phyloP scores from a whole-genome alignment of 2,888 invertebrate species.

The Acrobasis consociella region DNA sequence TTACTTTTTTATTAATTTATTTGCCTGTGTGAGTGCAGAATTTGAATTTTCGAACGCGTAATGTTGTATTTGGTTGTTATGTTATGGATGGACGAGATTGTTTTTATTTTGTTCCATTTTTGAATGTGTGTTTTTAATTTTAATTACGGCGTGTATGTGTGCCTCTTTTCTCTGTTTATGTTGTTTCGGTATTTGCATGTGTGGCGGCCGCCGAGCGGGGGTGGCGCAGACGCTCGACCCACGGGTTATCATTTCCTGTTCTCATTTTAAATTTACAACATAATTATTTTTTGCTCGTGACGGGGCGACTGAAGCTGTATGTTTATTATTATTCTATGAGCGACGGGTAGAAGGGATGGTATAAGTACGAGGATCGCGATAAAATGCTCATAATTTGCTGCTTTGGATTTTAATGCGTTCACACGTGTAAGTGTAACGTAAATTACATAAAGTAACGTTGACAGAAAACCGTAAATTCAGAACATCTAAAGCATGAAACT shows the following conservation, averaged over 20 bases:
- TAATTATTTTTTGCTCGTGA: conserved; percentile 63
- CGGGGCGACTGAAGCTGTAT: conserved; percentile 51
- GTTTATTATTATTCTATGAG: conserved; percentile 38
- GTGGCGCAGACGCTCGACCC: conserved; percentile 66
- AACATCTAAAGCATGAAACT: not conserved
- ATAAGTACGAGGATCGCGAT: not conserved
- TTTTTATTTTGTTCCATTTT: conserved; percentile 1
- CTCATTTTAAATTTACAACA: conserved; percentile 79
- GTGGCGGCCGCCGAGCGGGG: conserved; percentile 49
- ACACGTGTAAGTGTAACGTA: not conserved
- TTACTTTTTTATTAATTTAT: conserved; percentile 13
- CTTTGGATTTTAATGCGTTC: not conserved
- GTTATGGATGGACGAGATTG: not conserved
- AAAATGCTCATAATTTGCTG: not conserved
- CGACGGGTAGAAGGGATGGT: not conserved
- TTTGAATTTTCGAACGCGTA: conserved; percentile 20
- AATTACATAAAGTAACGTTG: not conserved
- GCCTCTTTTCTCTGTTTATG: conserved; percentile 32
- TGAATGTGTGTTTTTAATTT: conserved; percentile 44
- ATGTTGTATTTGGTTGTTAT: not conserved
- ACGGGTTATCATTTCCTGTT: conserved; percentile 82
- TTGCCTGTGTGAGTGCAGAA: conserved; percentile 16
- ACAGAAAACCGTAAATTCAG: not conserved
- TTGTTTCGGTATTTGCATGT: conserved; percentile 47
- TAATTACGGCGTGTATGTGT: conserved; percentile 40